These are phyloP conservation scores for Dasysyrphus tricinctus DNA, from an alignment of 2,888 invertebrate species.

Conservation along the genomic window DNA sequence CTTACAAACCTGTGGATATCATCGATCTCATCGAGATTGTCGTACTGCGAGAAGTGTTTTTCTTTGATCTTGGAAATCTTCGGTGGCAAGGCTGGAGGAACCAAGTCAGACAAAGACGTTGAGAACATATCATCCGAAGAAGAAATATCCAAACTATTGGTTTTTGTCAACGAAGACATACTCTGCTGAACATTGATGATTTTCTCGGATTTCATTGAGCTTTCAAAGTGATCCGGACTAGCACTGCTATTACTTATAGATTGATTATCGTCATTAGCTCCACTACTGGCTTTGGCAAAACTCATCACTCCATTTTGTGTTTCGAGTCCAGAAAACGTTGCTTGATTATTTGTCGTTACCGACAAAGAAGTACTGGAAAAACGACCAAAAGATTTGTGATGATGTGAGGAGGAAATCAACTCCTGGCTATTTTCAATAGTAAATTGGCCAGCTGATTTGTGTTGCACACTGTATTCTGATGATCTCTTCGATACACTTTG, in stretches of 20 bases:
- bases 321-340: conserved; percentile 46
- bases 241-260: conserved; percentile 76
- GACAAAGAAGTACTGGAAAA: conserved; percentile 66
- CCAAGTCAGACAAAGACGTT: conserved; percentile 70
- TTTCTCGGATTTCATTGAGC: conserved; percentile 76
- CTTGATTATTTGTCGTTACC: conserved; percentile 65
- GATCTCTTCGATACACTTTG: conserved; percentile 86
- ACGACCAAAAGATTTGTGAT: conserved; percentile 69
- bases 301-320: conserved; percentile 62
- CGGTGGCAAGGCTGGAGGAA: conserved; percentile 87
- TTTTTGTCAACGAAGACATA: conserved; percentile 76
- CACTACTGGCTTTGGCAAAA: conserved; percentile 60
- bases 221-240: conserved; percentile 76
- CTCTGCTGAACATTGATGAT: conserved; percentile 76
- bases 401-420: conserved; percentile 52
- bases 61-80: conserved; percentile 85
- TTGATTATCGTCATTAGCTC: conserved; percentile 75
- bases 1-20: conserved; percentile 82
- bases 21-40: conserved; percentile 87
- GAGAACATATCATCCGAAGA: conserved; percentile 76
- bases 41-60: conserved; percentile 88
- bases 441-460: conserved; percentile 67
- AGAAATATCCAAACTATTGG: conserved; percentile 78
- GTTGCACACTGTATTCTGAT: conserved; percentile 85
- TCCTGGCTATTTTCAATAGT: conserved; percentile 70